Evolutionary conservation across 2,888 invertebrate genomes (phyloP), one percentile per base, ranked within the genome.

Genomic region (Tortricodes alternella): DNA sequence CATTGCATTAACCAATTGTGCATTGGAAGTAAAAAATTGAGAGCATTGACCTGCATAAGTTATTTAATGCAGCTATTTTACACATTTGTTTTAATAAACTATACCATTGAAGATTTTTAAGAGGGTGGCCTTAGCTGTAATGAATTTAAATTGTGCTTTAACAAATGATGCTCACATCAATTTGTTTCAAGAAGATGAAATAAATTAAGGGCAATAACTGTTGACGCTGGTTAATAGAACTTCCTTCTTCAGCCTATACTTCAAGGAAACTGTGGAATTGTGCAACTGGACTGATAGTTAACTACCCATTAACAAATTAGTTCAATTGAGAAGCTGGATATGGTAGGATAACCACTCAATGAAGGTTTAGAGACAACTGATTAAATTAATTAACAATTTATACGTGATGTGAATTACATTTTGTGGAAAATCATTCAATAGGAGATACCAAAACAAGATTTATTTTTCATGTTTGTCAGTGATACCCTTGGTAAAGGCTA

Each of bases 121-220:
- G 13, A 16, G 11, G 29, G 29, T 32, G 23, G 41, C 18, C 48
- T 27, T 37, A 43, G 27, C 7, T 15, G 29, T 49, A 48, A 43
- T 43, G 4, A 37, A 44, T 38, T 56, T 37, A 50, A 44, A 56
- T 50, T 44, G 56, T 38, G 19, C 32, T 35, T 21, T 16, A 46
- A 32, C 8, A 39, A 34, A 48, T 41, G 34, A 35, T 49, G 44
- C 37, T 32, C 13, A 38, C 21, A 19, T 50, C 56, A 56, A 56
- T 56, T 56, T 44, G 21, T 37, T 24, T 15, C 21, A 51, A 55
- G 32, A 38, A 41, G 48, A 52, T 55, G 38, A 38, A 52, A 43
- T 37, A 80, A 86, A 89, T 89, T 89, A 85, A 83, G 86, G 83
- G 71, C 88, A 89, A 88, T 88, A 80, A 82, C 73, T 73, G 66